Conservation (phyloP, 2,797 vertebrate species). For the Serranus cabrilla region DNA sequence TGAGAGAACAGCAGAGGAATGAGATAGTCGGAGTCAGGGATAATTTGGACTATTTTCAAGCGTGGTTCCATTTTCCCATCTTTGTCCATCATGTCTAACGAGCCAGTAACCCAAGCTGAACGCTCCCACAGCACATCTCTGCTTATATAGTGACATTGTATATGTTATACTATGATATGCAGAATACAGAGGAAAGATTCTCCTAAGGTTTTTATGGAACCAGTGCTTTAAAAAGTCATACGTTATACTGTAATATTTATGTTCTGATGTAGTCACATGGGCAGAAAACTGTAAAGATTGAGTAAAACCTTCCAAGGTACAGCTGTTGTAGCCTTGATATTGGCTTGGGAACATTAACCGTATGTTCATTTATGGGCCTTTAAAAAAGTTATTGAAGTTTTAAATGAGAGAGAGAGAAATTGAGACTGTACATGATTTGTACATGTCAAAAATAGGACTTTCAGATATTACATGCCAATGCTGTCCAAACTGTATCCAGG, state of each 20-base stretch:
- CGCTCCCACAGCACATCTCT: neutral
- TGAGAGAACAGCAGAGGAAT: neutral
- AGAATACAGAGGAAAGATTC: neutral
- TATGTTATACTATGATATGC: neutral
- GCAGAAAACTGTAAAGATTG: too few relatives aligned
- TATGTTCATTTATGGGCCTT: too few relatives aligned
- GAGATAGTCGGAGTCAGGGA: conserved; percentile 9
- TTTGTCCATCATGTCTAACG: conserved; percentile 12
- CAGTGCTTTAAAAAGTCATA: neutral
- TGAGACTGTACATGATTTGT: too few relatives aligned
- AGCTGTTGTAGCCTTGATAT: too few relatives aligned
- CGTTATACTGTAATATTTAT: too few relatives aligned
- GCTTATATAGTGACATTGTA: neutral
- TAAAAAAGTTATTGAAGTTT: too few relatives aligned
- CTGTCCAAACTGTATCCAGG: neutral
- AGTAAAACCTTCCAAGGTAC: too few relatives aligned
- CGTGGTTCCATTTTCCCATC: neutral
- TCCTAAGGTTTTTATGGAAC: neutral
- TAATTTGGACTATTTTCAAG: conserved; percentile 9
- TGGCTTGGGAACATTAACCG: too few relatives aligned
- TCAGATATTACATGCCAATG: too few relatives aligned
- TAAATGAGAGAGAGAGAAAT: too few relatives aligned
- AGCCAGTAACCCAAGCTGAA: conserved; percentile 2
- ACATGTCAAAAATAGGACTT: too few relatives aligned
- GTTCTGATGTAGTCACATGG: too few relatives aligned